Conservation (phyloP, 2,888 invertebrate genomes). For the Apodemia hepburni region DNA sequence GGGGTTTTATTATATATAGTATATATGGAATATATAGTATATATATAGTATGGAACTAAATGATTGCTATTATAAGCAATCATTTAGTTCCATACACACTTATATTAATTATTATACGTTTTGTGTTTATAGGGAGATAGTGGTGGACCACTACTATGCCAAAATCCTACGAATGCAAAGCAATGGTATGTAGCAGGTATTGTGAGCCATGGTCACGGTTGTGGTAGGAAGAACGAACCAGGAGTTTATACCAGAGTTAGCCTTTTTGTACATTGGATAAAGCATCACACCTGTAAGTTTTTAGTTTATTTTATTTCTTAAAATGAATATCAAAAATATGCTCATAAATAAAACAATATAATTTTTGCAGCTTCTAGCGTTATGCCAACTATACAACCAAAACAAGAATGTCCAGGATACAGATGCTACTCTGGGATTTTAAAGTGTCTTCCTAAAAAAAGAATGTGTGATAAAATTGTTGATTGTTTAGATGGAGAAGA, state of each 20-base stretch:
- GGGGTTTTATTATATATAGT: no score
- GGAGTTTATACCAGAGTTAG: conserved; percentile 91
- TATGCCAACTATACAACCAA: conserved; percentile 72
- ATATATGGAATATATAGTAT: neutral
- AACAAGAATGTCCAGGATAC: conserved; percentile 86
- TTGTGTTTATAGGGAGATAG: conserved; percentile 83
- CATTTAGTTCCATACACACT: neutral
- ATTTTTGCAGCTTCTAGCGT: conserved; percentile 60
- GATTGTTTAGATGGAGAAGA: conserved; percentile 91
- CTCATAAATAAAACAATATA: neutral
- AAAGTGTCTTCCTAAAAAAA: conserved; percentile 83
- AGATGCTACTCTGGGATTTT: conserved; percentile 83
- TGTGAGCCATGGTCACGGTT: conserved; percentile 93
- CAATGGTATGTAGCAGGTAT: conserved; percentile 92
- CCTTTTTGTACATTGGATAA: conserved; percentile 87
- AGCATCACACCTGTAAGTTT: conserved; percentile 78
- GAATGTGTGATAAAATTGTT: conserved; percentile 85
- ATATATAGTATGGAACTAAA: no score
- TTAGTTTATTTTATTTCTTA: no score
- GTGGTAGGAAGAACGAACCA: conserved; percentile 88
- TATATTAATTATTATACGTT: neutral
- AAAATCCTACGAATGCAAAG: conserved; percentile 81
- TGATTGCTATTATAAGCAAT: no score
- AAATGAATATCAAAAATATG: no score
- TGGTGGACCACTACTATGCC: conserved; percentile 91